phyloP scores from a whole-genome alignment of 2,113 vertebrate genomes.

The Acanthisitta chloris region DNA sequence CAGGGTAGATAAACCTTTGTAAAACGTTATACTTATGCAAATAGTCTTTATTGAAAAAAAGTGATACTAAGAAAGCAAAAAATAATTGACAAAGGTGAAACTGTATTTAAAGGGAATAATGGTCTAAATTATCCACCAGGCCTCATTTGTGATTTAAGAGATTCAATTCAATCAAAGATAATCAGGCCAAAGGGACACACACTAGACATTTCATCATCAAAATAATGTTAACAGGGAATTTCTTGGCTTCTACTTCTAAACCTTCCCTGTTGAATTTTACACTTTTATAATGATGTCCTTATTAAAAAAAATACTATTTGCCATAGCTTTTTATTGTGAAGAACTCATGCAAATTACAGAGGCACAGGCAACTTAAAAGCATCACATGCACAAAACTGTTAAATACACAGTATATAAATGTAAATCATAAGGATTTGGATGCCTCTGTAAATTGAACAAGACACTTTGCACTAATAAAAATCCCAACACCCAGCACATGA shows the following conservation, averaged over 20 bases:
- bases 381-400: background rate
- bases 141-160: background rate
- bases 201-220: background rate
- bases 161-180: background rate
- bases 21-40: background rate
- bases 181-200: background rate
- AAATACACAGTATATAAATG: background rate
- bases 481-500: background rate
- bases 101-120: background rate
- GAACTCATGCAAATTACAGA: background rate
- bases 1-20: background rate
- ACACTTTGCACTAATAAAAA: background rate
- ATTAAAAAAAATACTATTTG: background rate
- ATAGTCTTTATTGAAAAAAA: background rate
- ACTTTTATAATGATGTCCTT: background rate
- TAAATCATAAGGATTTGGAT: accelerated
- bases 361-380: background rate
- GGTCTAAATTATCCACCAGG: background rate
- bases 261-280: background rate
- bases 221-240: background rate
- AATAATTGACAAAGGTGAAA: background rate
- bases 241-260: background rate
- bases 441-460: background rate
- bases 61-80: background rate
- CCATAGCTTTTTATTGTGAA: background rate